Evolutionary conservation across 2,888 invertebrate species (phyloP), one percentile per base, ranked within the genome.

Genomic region (Tryphoninae sp.): DNA sequence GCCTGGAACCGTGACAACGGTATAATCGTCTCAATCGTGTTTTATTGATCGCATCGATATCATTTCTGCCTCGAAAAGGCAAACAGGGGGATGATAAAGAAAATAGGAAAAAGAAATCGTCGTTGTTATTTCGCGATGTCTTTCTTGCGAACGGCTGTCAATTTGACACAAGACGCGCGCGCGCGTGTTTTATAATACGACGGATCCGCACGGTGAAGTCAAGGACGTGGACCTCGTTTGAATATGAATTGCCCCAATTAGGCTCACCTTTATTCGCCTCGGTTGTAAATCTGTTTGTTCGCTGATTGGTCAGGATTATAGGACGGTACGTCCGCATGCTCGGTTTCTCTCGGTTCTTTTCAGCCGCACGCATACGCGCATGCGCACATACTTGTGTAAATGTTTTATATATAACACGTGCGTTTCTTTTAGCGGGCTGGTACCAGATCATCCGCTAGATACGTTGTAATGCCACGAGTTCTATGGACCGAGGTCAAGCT

Each of bases 201-300:
- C 16, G 19, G 33, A 51, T 16, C 45, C 22, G 16, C 13, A 65
- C n/a, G 55, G 59, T 51, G 68, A 62, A 79, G 81, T 80, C 81
- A 84, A 84, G 84, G 84, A 80, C 89, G 86, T 82, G 85, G 84
- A 86, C 86, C 88, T 89, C 89, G 89, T 91, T 90, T 91, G 89
- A 90, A 90, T 91, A 89, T 89, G 88, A 91, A 91, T 91, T 90
- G 89, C 86, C 86, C 87, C 90, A 88, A 90, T 90, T 89, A 90
- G 88, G 86, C 87, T 90, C 88, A 90, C 89, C 91, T 91, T 89
- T 89, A 88, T 89, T 89, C 90, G 86, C 86, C 83, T 80, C 86
- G 82, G 55, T 68, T 42, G 26, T 42, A 68, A 88, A 87, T 84
- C 89, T 90, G 89, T 91, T 91, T 91, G 89, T 90, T 89, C 88